A percentile compares a stretch with the other conserved stretches of the same genome.
Evolutionary conservation across 92 coral and sea anemone species (phyloP).

Genomic region (Umimayanthus kanabou): DNA sequence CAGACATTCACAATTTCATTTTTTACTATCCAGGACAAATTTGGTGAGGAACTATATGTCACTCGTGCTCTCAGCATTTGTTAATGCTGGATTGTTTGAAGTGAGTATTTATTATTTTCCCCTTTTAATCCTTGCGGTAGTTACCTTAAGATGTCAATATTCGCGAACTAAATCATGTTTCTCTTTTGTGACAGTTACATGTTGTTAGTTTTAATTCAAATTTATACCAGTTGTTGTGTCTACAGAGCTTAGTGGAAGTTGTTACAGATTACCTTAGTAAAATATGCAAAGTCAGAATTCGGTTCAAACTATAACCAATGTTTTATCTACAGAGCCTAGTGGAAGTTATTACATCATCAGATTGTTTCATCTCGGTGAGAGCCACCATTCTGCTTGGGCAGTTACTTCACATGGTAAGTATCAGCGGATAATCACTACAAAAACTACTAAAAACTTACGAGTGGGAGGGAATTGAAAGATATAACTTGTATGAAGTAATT

Average conservation of each 20-base stretch:
- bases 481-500: neutral
- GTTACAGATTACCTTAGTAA: too few species aligned
- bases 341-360: constrained; percentile 96
- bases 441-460: neutral
- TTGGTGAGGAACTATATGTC: constrained; percentile 84
- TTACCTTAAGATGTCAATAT: neutral
- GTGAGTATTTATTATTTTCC: constrained; percentile 33
- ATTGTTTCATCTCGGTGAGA: constrained; percentile 89
- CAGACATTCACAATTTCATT: neutral
- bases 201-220: too few species aligned
- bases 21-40: constrained; percentile 67
- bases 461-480: neutral
- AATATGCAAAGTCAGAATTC: too few species aligned
- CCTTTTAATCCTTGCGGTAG: neutral
- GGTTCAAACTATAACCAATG: too few species aligned
- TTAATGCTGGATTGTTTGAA: constrained; percentile 97
- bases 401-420: constrained; percentile 88
- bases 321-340: constrained; percentile 78
- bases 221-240: too few species aligned
- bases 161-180: neutral
- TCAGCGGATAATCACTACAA: too few species aligned
- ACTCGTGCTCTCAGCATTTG: constrained; percentile 90
- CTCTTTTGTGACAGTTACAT: too few species aligned
- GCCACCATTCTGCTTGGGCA: constrained; percentile 95
- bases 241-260: too few species aligned